Conservation (phyloP, 64 coral and sea anemone species). For the Dendronephthya gigantea region DNA sequence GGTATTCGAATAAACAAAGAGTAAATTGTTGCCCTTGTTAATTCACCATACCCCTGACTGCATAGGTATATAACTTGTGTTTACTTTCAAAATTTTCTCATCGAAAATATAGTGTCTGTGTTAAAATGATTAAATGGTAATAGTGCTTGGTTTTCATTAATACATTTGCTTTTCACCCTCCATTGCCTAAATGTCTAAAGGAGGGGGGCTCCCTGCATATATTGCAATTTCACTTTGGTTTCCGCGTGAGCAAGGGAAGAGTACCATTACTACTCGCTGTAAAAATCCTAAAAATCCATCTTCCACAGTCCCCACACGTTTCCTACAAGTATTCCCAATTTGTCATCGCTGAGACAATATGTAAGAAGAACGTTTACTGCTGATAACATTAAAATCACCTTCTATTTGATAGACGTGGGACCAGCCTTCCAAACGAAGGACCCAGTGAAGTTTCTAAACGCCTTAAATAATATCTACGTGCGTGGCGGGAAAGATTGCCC, state of each 20-base stretch:
- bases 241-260: too few relatives aligned
- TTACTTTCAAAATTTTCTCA: neutral
- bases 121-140: neutral
- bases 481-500: slow-evolving; percentile 81
- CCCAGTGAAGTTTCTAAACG: slow-evolving; percentile 36
- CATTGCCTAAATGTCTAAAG: too few relatives aligned
- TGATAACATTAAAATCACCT: neutral
- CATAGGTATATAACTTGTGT: neutral
- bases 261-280: too few relatives aligned
- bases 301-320: too few relatives aligned
- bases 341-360: too few relatives aligned
- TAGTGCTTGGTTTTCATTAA: too few relatives aligned
- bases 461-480: slow-evolving; percentile 55
- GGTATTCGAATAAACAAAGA: neutral
- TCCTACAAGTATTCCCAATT: too few relatives aligned
- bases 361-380: neutral
- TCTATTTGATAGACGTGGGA: slow-evolving; percentile 57
- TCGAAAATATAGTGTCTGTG: neutral
- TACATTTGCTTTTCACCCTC: too few relatives aligned
- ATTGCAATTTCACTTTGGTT: too few relatives aligned
- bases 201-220: too few relatives aligned
- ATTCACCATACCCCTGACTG: neutral
- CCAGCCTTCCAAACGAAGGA: slow-evolving; percentile 57
- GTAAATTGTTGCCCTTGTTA: neutral
- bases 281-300: neutral